phyloP scores from a whole-genome alignment of 2,797 vertebrate species.

The Eulemur mongoz region DNA sequence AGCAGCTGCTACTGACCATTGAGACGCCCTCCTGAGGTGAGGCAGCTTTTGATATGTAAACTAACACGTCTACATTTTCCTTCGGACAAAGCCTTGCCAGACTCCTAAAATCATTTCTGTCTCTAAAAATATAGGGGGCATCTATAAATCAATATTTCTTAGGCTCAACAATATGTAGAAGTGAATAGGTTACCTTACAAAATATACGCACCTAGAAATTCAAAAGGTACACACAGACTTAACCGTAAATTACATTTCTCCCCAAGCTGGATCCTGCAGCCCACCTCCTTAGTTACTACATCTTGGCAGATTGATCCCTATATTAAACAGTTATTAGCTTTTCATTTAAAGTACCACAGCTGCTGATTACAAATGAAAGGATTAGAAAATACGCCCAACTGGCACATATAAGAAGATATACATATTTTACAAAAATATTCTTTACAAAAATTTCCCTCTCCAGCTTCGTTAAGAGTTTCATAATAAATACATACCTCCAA shows the following conservation, averaged over 20 bases:
- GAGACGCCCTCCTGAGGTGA: too few species aligned
- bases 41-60: too few species aligned
- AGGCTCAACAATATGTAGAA: neutral
- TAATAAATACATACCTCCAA: neutral
- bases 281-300: neutral
- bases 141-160: too few species aligned
- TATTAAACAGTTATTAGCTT: neutral
- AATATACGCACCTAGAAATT: neutral
- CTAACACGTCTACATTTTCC: too few species aligned
- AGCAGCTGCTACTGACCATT: too few species aligned
- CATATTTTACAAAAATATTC: neutral
- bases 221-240: neutral
- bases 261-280: neutral
- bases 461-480: neutral
- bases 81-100: too few species aligned
- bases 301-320: neutral
- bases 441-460: conserved; percentile 24
- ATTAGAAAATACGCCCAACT: neutral
- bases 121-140: too few species aligned
- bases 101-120: too few species aligned
- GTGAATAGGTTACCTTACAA: neutral
- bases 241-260: neutral
- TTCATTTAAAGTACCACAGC: conserved; percentile 24
- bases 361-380: conserved; percentile 26
- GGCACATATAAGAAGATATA: neutral